Evolutionary conservation across 2,113 vertebrate genomes (phyloP).

Genomic region (Sciurus niger): DNA sequence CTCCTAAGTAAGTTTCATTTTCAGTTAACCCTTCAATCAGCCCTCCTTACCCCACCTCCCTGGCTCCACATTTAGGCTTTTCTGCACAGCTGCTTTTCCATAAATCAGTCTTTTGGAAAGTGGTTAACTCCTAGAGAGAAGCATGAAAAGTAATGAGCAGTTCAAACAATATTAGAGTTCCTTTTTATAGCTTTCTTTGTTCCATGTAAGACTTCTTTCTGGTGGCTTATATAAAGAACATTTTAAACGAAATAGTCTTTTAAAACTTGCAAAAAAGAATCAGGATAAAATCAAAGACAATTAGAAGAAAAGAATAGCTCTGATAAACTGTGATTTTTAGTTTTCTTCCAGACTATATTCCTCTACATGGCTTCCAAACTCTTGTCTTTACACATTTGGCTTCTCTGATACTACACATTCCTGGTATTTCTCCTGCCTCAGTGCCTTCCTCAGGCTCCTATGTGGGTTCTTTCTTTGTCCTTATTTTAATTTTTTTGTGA

Average conservation of each 20-base stretch:
- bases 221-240: not conserved
- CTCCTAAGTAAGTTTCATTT: not conserved
- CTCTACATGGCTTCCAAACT: fast-evolving
- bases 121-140: not conserved
- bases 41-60: no score
- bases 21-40: not conserved
- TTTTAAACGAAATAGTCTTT: slow-evolving; percentile 47
- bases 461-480: not conserved
- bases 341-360: not conserved
- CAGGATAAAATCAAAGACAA: slow-evolving; percentile 11
- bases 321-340: not conserved
- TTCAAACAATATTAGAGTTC: not conserved
- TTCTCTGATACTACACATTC: not conserved
- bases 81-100: not conserved
- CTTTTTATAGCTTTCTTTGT: not conserved
- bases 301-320: not conserved
- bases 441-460: not conserved
- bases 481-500: not conserved
- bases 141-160: not conserved
- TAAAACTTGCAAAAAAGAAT: slow-evolving; percentile 2
- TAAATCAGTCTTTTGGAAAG: not conserved
- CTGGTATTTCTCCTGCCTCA: not conserved
- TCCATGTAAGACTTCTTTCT: slow-evolving; percentile 1
- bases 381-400: fast-evolving
- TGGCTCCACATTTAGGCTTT: no score